Evolutionary conservation across 2,797 vertebrate species (phyloP).

Genomic region (Trachops cirrhosus): DNA sequence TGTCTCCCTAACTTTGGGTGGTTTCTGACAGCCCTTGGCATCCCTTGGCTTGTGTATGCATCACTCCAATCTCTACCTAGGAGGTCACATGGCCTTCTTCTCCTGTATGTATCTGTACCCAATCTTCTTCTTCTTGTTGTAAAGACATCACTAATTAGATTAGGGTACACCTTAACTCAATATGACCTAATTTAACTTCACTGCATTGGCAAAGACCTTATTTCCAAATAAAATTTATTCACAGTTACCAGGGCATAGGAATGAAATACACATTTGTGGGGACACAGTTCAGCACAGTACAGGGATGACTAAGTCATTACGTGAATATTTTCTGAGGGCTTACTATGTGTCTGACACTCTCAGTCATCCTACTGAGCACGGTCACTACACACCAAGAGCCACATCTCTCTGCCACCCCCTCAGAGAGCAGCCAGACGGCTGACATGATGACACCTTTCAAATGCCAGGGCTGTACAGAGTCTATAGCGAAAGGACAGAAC

Average conservation of each 20-base stretch:
- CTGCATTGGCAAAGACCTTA: not conserved
- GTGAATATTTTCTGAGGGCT: not conserved
- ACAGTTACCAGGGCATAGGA: not conserved
- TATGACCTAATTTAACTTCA: not conserved
- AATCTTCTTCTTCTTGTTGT: not conserved
- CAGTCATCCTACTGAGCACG: no score
- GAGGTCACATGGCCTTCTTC: not conserved
- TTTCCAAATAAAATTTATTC: not conserved
- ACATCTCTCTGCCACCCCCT: not conserved
- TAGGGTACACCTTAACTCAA: not conserved
- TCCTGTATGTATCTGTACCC: not conserved
- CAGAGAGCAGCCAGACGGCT: not conserved
- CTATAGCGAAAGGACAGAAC: not conserved
- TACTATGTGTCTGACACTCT: not conserved
- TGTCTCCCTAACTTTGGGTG: not conserved
- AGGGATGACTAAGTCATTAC: not conserved
- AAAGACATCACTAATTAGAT: not conserved
- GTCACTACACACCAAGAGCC: rapidly evolving
- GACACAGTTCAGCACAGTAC: not conserved
- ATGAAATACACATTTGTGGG: not conserved
- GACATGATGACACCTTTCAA: not conserved
- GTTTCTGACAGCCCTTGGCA: not conserved
- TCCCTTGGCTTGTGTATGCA: not conserved
- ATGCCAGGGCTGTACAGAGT: not conserved
- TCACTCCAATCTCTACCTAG: not conserved